Evolutionary conservation across 2,113 vertebrate genomes (phyloP).

Genomic region (Leucopsar rothschildi): DNA sequence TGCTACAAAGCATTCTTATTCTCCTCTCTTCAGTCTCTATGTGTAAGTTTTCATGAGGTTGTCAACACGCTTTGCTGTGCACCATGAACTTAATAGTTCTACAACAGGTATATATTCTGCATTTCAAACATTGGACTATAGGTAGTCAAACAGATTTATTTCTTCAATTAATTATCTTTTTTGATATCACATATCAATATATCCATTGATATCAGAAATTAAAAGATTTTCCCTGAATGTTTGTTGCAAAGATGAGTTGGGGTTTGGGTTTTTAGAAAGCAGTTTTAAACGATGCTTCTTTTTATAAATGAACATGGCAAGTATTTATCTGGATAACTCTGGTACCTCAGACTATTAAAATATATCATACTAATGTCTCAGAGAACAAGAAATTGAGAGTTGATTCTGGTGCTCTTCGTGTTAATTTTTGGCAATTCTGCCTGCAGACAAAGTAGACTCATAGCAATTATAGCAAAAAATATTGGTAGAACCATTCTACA

Average conservation of each 20-base stretch:
- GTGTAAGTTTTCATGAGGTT: neutral
- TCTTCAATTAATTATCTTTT: neutral
- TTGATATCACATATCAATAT: neutral
- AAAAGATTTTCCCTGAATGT: neutral
- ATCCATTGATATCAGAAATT: neutral
- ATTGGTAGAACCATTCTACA: neutral
- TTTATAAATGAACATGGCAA: neutral
- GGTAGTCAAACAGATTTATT: neutral
- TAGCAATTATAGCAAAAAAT: neutral
- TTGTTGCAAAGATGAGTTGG: neutral
- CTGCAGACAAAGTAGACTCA: neutral
- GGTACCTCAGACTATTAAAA: neutral
- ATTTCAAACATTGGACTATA: neutral
- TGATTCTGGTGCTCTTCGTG: neutral
- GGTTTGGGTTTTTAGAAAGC: neutral
- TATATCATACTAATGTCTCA: neutral
- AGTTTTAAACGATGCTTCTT: neutral
- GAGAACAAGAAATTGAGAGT: neutral
- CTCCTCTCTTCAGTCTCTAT: accelerated
- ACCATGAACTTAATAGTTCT: accelerated
- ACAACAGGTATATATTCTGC: neutral
- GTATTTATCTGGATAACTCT: neutral
- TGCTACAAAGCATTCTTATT: neutral
- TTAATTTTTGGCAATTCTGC: neutral
- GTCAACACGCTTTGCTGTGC: neutral